Evolutionary conservation across 2,888 invertebrate species (phyloP).

Genomic region (Graphium colonna): DNA sequence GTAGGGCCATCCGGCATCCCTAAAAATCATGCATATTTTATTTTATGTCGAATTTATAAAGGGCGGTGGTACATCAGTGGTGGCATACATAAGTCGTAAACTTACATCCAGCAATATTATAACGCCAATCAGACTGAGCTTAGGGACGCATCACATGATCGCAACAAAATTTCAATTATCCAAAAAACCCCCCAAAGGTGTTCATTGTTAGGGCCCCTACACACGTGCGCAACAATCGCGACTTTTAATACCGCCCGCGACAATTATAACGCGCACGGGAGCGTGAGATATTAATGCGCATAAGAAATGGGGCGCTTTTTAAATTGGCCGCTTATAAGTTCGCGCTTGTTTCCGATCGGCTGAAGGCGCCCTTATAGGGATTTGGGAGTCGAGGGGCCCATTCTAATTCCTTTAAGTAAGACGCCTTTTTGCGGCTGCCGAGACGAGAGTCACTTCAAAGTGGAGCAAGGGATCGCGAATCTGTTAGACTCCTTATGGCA

Average conservation of each 20-base stretch:
- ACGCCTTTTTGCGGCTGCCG: conserved; percentile 23
- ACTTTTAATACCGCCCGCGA: conserved; percentile 65
- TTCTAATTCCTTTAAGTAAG: conserved; percentile 31
- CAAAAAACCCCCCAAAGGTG: conserved; percentile 29
- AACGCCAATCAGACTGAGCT: too few species aligned
- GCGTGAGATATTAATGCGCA: conserved; percentile 68
- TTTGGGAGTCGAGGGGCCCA: conserved; percentile 30
- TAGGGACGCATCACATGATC: too few species aligned
- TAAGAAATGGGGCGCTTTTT: conserved; percentile 48
- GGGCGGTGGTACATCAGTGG: too few species aligned
- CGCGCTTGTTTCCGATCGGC: conserved; percentile 34
- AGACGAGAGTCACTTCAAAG: conserved; percentile 16
- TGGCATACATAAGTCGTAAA: too few species aligned
- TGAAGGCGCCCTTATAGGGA: conserved; percentile 34
- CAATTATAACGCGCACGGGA: conserved; percentile 66
- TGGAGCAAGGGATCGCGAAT: background rate
- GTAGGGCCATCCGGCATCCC: too few species aligned
- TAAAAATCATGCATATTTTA: too few species aligned
- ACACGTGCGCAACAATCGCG: conserved; percentile 52
- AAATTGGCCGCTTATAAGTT: conserved; percentile 54
- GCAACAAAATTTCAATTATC: conserved; percentile 24
- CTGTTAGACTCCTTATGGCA: too few species aligned
- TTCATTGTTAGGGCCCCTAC: conserved; percentile 34
- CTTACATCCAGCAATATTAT: too few species aligned
- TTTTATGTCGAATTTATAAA: too few species aligned